Base-by-base conservation (phyloP, 1,140 invertebrate genomes). In the Onthophagus taurus region DNA sequence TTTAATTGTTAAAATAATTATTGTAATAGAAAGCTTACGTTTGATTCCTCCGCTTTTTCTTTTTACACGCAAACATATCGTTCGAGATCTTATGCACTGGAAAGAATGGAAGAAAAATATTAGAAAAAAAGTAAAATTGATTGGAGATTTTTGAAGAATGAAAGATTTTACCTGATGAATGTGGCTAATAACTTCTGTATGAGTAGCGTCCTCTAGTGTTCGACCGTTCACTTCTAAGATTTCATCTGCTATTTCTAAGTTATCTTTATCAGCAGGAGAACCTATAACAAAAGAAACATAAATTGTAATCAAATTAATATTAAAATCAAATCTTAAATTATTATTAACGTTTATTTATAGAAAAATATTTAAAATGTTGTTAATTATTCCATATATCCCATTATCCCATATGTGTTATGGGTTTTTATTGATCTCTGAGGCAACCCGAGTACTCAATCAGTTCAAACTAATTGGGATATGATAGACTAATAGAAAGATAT, bases 181-280 rank as follows among this genome's bases (percentile, higher is more conserved):
- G 66, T 95, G 87, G 33, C 85, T 83, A 55, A 93, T 87, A 56
- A 93, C 86, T 71, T 94, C 87, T 1, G 81, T 79, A 60, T 90
- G 81, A 44, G 85, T 83, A 59, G 85, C 85, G 64, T 92, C 85
- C 58, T 93, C 87, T 54, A 95, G 68, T 29, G 80, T 83, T 43
- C 81, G 83, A 52, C 91, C 92, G 68, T 97, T 97, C 33, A 96
- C 89, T 71, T 95, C 89, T 65, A 96, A 73, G 61, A 96, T 96
- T 69, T 96, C 92, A 72, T 96, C 92, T 35, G 86, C 89, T 54
- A 94, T 80, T 70, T 95, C 89, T 67, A 95, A 72, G 62, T 80
- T 82, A 66, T 95, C 90, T 66, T 84, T 84, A 68, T 95, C 91
- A 24, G 90, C 91, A 45, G 91, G 89, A 49, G 92, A 92, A 34